Conservation (phyloP, 1,140 invertebrate species). For the Drosophila ananassae region DNA sequence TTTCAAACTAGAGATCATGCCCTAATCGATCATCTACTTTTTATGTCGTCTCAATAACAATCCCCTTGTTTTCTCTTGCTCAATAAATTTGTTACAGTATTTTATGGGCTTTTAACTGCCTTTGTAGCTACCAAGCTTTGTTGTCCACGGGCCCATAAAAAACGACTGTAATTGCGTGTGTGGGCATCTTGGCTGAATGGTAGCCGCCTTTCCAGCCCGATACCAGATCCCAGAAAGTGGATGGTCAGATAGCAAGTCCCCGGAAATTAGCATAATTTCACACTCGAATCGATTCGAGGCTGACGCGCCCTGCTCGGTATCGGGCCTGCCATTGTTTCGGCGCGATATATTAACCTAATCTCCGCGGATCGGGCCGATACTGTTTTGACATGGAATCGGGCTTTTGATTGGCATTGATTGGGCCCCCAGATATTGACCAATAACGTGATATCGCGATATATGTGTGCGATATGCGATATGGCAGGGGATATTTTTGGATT, state of each 20-base stretch:
- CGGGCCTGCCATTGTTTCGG: slow-evolving; percentile 28
- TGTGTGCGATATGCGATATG: slow-evolving; percentile 15
- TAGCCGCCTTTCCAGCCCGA: slow-evolving; percentile 41
- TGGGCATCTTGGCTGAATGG: slow-evolving; percentile 36
- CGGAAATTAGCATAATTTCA: slow-evolving; percentile 74
- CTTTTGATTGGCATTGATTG: slow-evolving; percentile 76
- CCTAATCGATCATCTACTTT: slow-evolving; percentile 22
- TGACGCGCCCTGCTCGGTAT: slow-evolving; percentile 47
- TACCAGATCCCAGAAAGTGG: slow-evolving; percentile 12
- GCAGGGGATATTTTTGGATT: slow-evolving; percentile 41
- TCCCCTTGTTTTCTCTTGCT: slow-evolving; percentile 34
- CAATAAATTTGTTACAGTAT: slow-evolving; percentile 80
- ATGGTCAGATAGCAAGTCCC: slow-evolving; percentile 50
- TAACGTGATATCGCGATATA: slow-evolving; percentile 30
- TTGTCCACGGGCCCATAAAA: slow-evolving; percentile 57
- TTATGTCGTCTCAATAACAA: slow-evolving; percentile 6
- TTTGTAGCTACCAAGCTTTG: slow-evolving; percentile 76
- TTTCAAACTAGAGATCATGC: slow-evolving; percentile 4
- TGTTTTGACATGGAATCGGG: slow-evolving; percentile 71
- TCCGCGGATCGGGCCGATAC: slow-evolving; percentile 17
- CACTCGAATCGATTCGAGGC: slow-evolving; percentile 49
- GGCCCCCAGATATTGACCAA: slow-evolving; percentile 53
- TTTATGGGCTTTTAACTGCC: slow-evolving; percentile 79
- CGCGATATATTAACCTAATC: slow-evolving; percentile 35
- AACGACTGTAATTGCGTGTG: slow-evolving; percentile 57